These are phyloP conservation scores for Temnothorax rugatulus DNA, from an alignment of 2,888 invertebrate species.

Conservation along the genomic window DNA sequence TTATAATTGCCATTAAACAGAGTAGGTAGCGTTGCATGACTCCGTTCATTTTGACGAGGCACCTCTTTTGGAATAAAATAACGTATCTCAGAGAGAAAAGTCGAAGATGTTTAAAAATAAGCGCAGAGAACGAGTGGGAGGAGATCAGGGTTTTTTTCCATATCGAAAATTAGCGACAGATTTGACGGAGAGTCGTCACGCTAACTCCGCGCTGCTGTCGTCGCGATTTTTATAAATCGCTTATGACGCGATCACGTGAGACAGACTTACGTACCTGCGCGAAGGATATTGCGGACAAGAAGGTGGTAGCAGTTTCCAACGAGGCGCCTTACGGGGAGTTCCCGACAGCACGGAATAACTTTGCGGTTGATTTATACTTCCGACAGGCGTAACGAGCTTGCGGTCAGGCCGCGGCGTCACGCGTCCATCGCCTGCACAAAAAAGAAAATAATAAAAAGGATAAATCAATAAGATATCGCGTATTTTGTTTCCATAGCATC, in stretches of 20 bases:
- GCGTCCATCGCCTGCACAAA: conserved; percentile 51
- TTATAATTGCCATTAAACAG: background rate
- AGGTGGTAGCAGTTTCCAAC: conserved; percentile 70
- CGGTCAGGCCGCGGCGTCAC: conserved; percentile 69
- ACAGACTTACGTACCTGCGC: conserved; percentile 31
- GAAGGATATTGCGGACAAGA: conserved; percentile 57
- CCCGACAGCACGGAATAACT: conserved; percentile 72
- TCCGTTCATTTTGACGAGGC: conserved; percentile 26
- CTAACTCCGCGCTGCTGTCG: background rate
- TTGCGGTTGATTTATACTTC: conserved; percentile 84
- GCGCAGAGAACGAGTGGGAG: background rate
- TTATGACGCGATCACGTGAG: conserved; percentile 10
- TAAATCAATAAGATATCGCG: conserved; percentile 55
- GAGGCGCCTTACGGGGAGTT: conserved; percentile 68
- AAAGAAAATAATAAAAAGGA: conserved; percentile 31
- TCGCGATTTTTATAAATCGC: conserved; percentile 45
- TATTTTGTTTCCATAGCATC: conserved; percentile 8
- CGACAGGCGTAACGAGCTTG: conserved; percentile 83
- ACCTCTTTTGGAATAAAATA: background rate
- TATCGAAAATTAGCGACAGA: conserved; percentile 7
- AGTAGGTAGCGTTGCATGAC: conserved; percentile 31
- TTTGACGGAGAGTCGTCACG: conserved; percentile 2
- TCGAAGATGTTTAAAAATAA: background rate
- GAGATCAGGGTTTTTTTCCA: background rate
- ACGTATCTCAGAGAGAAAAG: background rate